Evolutionary conservation across 2,797 vertebrate genomes (phyloP), one percentile per base, ranked within the genome.

Genomic region (Enteromius afrohamiltoni): DNA sequence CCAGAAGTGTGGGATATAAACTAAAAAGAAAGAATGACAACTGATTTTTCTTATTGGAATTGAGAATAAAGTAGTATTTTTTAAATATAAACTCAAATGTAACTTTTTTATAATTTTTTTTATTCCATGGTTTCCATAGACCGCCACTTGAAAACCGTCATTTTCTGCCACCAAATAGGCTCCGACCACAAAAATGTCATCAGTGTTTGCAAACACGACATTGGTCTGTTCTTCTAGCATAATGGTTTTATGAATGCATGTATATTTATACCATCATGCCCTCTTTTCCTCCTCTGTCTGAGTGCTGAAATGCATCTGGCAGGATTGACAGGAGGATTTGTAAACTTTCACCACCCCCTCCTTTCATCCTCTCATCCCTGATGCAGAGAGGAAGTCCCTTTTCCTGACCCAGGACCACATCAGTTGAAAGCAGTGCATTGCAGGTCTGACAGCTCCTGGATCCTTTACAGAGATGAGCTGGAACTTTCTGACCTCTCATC

Each of bases 381-480:
- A 47, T 62, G 34, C 1, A 2, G 64, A 75, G 6, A 79, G 82
- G 85, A 86, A 82, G 16, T 40, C 53, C 45, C 69, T 71, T 64
- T 87, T 67, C 77, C 82, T 85, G 83, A 86, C 78, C 77, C 31
- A 13, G 14, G n/a, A 29, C 9, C 60, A 78, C 71, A 79, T 86
- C 77, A 78, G 51, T 81, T 29, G 31, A 21, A 55, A 49, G 53
- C 47, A 75, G 47, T 37, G 53, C 47, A 76, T 67, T 70, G 21
- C 13, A 17, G 5, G 87, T 85, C 87, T 89, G 89, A 91, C 90
- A 92, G 91, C 88, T 89, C 83, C 83, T 90, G 89, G 88, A 89
- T 85, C 86, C 83, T 74, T 83, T 86, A 89, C 90, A 90, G 34
- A 26, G 83, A 77, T 86, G 81, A 87, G 80, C 87, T 86, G 64